Conservation (phyloP, 1,140 invertebrate genomes). For the Bombus confusus region DNA sequence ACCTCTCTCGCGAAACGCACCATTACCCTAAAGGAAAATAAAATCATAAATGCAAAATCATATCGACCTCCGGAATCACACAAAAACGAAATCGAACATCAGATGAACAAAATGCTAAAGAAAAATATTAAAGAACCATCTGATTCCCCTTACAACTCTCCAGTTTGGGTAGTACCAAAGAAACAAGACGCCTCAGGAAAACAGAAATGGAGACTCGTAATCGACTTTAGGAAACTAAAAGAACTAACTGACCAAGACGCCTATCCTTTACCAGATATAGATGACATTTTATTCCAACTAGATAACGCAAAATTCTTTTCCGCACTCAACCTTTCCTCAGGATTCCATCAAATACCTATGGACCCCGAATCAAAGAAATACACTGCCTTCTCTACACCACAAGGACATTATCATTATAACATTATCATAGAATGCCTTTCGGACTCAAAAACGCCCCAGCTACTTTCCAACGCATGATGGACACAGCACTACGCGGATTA, state of each 20-base stretch:
- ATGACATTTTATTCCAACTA: too few relatives aligned
- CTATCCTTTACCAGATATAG: too few relatives aligned
- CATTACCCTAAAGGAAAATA: background rate
- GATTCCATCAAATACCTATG: too few relatives aligned
- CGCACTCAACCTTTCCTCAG: too few relatives aligned
- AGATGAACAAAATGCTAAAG: background rate
- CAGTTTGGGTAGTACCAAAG: background rate
- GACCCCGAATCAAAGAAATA: too few relatives aligned
- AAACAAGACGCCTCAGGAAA: too few relatives aligned
- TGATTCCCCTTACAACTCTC: background rate
- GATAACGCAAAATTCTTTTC: too few relatives aligned
- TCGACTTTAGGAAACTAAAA: too few relatives aligned
- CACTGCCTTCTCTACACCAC: background rate
- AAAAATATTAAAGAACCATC: background rate
- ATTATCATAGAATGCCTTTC: background rate
- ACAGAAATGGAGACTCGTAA: too few relatives aligned
- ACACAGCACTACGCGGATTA: background rate
- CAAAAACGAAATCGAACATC: background rate
- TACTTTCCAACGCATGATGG: background rate
- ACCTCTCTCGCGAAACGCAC: background rate
- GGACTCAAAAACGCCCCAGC: background rate
- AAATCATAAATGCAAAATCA: background rate
- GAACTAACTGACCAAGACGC: too few relatives aligned
- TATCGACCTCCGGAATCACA: background rate
- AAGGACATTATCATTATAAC: background rate